Base-by-base conservation (phyloP, 1,140 invertebrate species). In the Phymorhynchus buccinoides region DNA sequence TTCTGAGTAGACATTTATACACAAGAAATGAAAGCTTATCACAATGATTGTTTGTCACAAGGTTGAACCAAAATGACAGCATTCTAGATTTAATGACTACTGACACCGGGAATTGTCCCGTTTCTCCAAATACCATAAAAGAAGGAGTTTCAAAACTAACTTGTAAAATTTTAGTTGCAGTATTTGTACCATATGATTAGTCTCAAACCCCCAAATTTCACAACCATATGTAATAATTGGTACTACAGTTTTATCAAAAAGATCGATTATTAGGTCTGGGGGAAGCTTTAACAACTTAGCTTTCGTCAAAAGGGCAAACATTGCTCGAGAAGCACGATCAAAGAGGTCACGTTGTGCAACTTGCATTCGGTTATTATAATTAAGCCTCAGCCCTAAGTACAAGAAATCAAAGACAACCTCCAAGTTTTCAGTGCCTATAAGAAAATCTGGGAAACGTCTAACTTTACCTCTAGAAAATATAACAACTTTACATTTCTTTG, bases 101-200 rank as follows among this genome's bases (percentile, higher is more conserved):
- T 9, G 66, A 1, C 12, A 71, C 1, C 7, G 66, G 66, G 66
- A 71, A 71, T 35, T 12, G 12, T 52, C 22, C 48, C 2, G 48
- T 2, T 52, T 52, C 2, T 14, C 48, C 48, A 18, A 52, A 2
- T 14, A 52, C 2, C 2, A 52, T 52, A 18, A 52, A 52, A 52
- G 2, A 2, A 52, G 2, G 48, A 52, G 48, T 52, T 52, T 52
- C 22, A 52, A 18, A 52, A 52, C 48, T 18, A 30, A n/a, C 32
- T 71, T 71, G n/a, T 71, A 71, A 71, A 71, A 71, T 71, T 71
- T n/a, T 71, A 71, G n/a, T n/a, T 71, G 66, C n/a, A 71, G n/a
- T 71, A 9, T 71, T 71, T n/a, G 27, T 12, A 71, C 66, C 16
- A 71, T 12, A 1, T 71, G 16, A 30, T n/a, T 71, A 14, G n/a